Percentiles rank a stretch among this genome's conserved stretches.
Conservation (phyloP, 2,888 invertebrate genomes). For the Eilema caniola region DNA sequence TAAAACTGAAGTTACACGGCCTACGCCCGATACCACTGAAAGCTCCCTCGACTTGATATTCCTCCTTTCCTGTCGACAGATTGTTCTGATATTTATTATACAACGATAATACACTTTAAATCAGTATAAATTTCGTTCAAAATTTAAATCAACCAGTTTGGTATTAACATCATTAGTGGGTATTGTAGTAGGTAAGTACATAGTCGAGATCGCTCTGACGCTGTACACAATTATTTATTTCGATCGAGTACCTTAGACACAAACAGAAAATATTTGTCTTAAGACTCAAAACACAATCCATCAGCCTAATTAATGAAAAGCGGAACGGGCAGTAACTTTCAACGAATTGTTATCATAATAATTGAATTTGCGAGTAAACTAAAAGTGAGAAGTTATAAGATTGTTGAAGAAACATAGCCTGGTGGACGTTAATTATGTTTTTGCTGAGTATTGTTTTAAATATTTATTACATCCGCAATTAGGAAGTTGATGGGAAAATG, state of each 20-base stretch:
- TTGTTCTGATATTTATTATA: too few species aligned
- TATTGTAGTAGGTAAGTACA: too few species aligned
- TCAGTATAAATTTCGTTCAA: too few species aligned
- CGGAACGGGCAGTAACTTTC: conserved; percentile 1
- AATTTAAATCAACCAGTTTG: too few species aligned
- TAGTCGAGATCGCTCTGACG: too few species aligned
- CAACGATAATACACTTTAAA: too few species aligned
- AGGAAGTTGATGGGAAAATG: background rate
- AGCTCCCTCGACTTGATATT: too few species aligned
- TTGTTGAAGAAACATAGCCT: background rate
- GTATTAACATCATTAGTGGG: too few species aligned
- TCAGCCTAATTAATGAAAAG: conserved; percentile 1
- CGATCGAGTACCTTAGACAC: background rate
- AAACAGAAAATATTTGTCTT: conserved; percentile 6
- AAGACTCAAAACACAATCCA: conserved; percentile 6
- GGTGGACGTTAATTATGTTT: background rate
- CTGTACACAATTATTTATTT: background rate
- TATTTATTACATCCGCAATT: background rate
- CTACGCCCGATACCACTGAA: too few species aligned
- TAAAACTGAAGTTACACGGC: too few species aligned
- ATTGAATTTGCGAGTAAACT: conserved; percentile 21
- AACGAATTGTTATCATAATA: conserved; percentile 13
- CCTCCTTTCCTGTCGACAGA: too few species aligned
- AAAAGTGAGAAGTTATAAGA: conserved; percentile 7
- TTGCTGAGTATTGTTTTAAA: background rate